phyloP scores from a whole-genome alignment of 2,888 invertebrate species.

The Hyposoter dolosus region DNA sequence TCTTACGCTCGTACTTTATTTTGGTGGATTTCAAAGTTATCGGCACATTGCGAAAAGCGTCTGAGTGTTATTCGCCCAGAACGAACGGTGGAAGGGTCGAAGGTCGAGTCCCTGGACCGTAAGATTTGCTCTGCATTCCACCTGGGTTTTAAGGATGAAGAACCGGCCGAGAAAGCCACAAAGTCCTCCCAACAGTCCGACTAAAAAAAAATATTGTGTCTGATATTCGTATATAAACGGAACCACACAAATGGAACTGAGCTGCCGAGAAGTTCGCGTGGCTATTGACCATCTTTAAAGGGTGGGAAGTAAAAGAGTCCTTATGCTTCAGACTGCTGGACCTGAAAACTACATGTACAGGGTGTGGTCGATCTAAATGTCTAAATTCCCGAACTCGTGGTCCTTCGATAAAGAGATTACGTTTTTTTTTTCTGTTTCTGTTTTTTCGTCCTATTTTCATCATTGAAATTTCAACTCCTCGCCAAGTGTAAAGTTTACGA shows the following conservation, averaged over 20 bases:
- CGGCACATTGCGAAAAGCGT: not conserved
- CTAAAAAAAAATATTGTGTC: not conserved
- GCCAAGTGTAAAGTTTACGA: no score
- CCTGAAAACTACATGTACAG: not conserved
- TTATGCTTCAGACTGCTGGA: not conserved
- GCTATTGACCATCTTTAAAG: slow-evolving; percentile 23
- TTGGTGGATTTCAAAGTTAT: not conserved
- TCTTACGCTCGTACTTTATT: not conserved
- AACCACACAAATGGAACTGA: slow-evolving; percentile 11
- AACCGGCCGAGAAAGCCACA: slow-evolving; percentile 2
- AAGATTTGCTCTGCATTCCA: slow-evolving; percentile 50
- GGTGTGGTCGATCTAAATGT: not conserved
- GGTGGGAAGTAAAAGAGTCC: slow-evolving; percentile 15
- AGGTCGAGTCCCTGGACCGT: slow-evolving; percentile 34
- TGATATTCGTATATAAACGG: slow-evolving; percentile 10
- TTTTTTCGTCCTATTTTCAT: not conserved
- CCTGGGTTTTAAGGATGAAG: slow-evolving; percentile 10
- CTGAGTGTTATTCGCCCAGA: slow-evolving; percentile 6
- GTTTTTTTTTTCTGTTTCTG: not conserved
- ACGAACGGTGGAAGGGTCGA: slow-evolving; percentile 34
- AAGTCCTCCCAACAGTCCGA: slow-evolving; percentile 33
- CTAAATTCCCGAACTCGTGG: not conserved
- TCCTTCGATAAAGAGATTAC: not conserved
- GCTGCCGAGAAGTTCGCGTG: slow-evolving; percentile 69
- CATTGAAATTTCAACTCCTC: not conserved